Base-by-base conservation (phyloP, 2,113 vertebrate species). In the Tichodroma muraria region DNA sequence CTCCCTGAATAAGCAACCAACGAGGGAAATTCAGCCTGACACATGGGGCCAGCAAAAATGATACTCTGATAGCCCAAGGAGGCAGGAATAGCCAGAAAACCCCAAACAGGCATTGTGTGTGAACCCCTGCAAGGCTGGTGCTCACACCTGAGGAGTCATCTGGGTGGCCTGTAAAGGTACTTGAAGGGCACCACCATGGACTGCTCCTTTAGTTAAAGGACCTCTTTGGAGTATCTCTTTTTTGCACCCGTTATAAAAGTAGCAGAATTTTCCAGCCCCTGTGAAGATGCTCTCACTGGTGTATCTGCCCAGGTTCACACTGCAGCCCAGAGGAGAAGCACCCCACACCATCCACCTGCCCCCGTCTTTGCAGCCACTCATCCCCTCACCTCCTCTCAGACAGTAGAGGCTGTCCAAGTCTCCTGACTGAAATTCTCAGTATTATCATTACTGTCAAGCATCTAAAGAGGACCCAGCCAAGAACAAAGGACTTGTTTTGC, bases 401-500 rank as follows among this genome's bases (percentile, higher is more conserved):
- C 10, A 68, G 57, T 16, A 80, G 40, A 92, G n/a, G n/a, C 4
- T 88, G 24, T 40, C 73, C 50, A 33, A 57, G 56, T 22, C 30
- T 90, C 31, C 80, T 72, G 45, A 66, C 18, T n/a, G 53, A 91
- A 94, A 60, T 80, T 87, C 49, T 83, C 5, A 4, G 24, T 37
- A 24, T 45, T 73, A 50, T 40, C 73, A 61, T 72, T 61, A 61
- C 23, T 61, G 68, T 35, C 21, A 47, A 75, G 76, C 60, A 33
- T 61, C 30, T 50, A 66, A 45, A 88, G 15, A n/a, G 17, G 64
- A 77, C 33, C 12, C 47, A 83, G 7, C 16, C 54, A 80, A 93
- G 79, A 85, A 61, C 16, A 70, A 73, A 75, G 42, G 82, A 90
- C 59, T 92, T 88, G 85, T 93, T 96, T 90, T 85, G 76, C 90